Conservation (phyloP, 1,140 invertebrate genomes). For the Pygmarrhopalites habei region DNA sequence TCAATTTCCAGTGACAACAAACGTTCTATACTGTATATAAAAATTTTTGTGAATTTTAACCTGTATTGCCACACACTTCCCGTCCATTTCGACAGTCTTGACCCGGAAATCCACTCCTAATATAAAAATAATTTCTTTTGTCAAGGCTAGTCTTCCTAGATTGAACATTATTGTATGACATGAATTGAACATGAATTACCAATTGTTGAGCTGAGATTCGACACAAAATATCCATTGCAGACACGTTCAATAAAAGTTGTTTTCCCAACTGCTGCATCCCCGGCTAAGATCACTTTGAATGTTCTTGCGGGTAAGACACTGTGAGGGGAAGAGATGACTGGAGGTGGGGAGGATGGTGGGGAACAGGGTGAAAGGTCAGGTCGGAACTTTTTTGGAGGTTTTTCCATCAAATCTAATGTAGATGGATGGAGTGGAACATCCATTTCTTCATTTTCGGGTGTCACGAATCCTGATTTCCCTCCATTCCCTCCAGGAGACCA, state of each 20-base stretch:
- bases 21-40: too few relatives aligned
- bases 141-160: background rate
- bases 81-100: constrained; percentile 55
- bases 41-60: too few relatives aligned
- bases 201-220: constrained; percentile 55
- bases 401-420: background rate
- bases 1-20: too few relatives aligned
- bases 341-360: too few relatives aligned
- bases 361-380: background rate
- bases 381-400: background rate
- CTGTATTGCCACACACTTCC: constrained; percentile 54
- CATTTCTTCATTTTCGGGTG: background rate
- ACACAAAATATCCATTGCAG: constrained; percentile 54
- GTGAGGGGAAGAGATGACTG: background rate
- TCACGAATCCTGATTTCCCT: background rate
- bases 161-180: too few relatives aligned
- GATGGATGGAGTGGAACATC: constrained; percentile 1
- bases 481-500: constrained; percentile 11
- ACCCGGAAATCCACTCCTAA: constrained; percentile 53
- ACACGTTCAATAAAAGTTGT: constrained; percentile 58
- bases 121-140: background rate
- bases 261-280: constrained; percentile 61
- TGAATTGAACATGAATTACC: constrained; percentile 43
- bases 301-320: constrained; percentile 18
- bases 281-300: constrained; percentile 56